Base-by-base conservation (phyloP, 2,113 vertebrate genomes). In the Climacteris rufus region DNA sequence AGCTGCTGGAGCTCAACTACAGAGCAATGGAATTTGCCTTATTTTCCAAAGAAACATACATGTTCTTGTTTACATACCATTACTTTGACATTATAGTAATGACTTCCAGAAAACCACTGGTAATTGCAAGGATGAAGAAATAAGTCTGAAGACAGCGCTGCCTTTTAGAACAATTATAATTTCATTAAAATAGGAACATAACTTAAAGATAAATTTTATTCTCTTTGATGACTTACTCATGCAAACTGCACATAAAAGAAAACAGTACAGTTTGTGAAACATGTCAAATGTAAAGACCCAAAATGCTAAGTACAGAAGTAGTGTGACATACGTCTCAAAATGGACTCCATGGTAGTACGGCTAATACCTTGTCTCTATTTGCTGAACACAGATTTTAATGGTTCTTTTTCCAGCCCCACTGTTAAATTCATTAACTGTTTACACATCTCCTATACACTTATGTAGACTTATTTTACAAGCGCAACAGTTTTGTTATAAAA, bases 181-280 rank as follows among this genome's bases (percentile, higher is more conserved):
- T 96, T 93, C 96, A 98, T 97, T 97, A 97, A 97, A 97, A 97
- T 97, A 98, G 95, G 95, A 98, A 98, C 97, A 97, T 98, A 98
- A 98, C 98, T 97, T 98, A 99, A 99, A 98, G 98, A 99, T 98
- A 98, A 97, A 98, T 98, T 98, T 98, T 98, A 99, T 99, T 99
- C 99, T 99, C 98, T 98, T 97, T 98, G 98, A 99, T 99, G 99
- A 99, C 98, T 98, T 98, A 98, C 97, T 99, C 99, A 99, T 99
- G 99, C 99, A 99, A 98, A 99, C 98, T 98, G 98, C 98, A 99
- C 98, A 99, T 95, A 97, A 98, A 98, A 98, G 96, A 98, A 98
- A 97, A 98, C 97, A 97, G 98, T 98, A 98, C 98, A 98, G 98
- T 97, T 98, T 98, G 97, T 98, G 97, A 98, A 98, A 98, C 97